Base-by-base conservation (phyloP, 2,797 vertebrate genomes). In the Helarctos malayanus region DNA sequence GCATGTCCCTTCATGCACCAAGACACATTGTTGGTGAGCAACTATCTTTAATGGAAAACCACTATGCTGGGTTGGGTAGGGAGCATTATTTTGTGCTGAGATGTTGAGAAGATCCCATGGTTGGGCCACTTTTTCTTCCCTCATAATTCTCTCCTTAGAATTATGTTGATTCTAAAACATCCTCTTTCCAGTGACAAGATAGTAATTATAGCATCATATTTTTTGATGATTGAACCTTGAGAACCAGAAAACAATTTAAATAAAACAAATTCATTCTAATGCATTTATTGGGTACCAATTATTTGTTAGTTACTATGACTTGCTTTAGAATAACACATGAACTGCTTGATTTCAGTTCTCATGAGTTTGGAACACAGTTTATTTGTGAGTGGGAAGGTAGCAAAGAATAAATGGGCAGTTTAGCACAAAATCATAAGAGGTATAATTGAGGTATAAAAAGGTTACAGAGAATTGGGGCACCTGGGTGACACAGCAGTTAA, bases 131-230 rank as follows among this genome's bases (percentile, higher is more conserved):
- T 95, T 96, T 59, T 59, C 65, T 47, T 76, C 63, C 78, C 65
- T 87, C 93, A 84, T 41, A 49, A 80, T 94, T 96, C 10, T 89
- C 81, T 45, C 19, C 56, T 75, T 89, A 96, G 57, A 90, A 89
- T 96, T 97, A 94, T 78, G 21, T 54, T 96, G 75, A 80, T 84
- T 59, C 52, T 11, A 25, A 97, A 76, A n/a, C 29, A 96, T 10
- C 14, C 81, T 79, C 49, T 91, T 78, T 91, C 73, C 1, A 61
- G 25, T 63, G 75, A 45, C 49, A 81, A 81, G 0, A 15, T 71
- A 87, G 52, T 61, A 92, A 52, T 76, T 92, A 94, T 91, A 86
- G n/a, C 13, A 89, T 38, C 75, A 75, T 87, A 80, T 54, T 56
- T 96, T 38, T 76, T 76, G 21, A 23, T 87, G 27, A 18, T 38